Evolutionary conservation across 1,140 invertebrate genomes (phyloP).

Genomic region (Planococcus citri): DNA sequence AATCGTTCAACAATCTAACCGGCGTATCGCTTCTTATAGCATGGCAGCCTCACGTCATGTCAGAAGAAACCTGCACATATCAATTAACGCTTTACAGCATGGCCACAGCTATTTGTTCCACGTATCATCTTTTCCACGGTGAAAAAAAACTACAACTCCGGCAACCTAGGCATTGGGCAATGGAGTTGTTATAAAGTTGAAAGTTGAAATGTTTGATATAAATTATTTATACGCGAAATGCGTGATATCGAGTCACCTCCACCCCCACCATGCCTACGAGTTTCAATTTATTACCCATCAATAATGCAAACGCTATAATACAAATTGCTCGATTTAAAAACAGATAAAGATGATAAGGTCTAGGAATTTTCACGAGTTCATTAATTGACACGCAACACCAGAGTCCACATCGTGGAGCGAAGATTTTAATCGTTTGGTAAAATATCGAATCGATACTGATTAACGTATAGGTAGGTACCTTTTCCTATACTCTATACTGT

Average conservation of each 20-base stretch:
- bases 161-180: no score
- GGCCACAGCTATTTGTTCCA: not conserved
- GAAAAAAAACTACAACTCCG: not conserved
- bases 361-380: not conserved
- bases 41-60: no score
- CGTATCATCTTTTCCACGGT: not conserved
- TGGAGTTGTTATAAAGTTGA: not conserved
- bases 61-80: not conserved
- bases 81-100: not conserved
- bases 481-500: no score
- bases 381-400: no score
- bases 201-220: not conserved
- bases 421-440: no score
- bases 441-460: no score
- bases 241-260: not conserved
- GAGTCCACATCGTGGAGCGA: no score
- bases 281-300: not conserved
- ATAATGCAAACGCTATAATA: no score
- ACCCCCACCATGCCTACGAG: not conserved
- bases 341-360: not conserved
- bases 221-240: not conserved
- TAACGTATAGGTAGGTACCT: no score
- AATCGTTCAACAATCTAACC: no score
- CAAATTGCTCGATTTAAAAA: constrained; percentile 7
- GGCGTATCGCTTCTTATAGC: no score